Conservation (phyloP, 2,888 invertebrate species). For the Nomada fucata region DNA sequence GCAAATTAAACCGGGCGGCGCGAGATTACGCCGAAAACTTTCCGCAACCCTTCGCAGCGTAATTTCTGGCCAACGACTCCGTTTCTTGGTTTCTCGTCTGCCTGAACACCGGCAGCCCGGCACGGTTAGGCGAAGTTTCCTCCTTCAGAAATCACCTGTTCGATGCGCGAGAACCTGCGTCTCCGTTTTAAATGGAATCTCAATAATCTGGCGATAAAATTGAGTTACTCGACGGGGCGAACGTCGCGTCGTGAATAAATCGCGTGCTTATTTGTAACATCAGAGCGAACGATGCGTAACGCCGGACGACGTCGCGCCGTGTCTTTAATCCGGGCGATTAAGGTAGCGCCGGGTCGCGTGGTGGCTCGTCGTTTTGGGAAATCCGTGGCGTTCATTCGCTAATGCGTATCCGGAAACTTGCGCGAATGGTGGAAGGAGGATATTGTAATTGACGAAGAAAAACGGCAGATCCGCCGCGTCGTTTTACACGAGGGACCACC, state of each 20-base stretch:
- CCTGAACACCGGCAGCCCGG: not conserved
- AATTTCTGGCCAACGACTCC: constrained; percentile 38
- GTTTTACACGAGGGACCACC: not conserved
- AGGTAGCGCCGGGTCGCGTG: constrained; percentile 46
- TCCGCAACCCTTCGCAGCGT: constrained; percentile 29
- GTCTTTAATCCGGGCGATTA: constrained; percentile 52
- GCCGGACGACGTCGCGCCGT: constrained; percentile 5
- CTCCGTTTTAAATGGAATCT: no score
- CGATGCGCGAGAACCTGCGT: not conserved
- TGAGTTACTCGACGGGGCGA: not conserved
- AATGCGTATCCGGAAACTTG: constrained; percentile 67
- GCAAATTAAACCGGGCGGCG: constrained; percentile 63
- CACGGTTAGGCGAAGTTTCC: constrained; percentile 11
- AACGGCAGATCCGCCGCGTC: constrained; percentile 32
- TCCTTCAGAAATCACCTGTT: not conserved
- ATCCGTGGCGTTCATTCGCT: constrained; percentile 71
- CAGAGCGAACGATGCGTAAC: not conserved
- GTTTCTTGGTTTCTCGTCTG: not conserved
- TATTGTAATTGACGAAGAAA: constrained; percentile 63
- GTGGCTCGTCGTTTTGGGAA: constrained; percentile 70
- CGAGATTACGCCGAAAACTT: constrained; percentile 62
- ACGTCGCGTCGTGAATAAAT: not conserved
- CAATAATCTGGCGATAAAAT: no score
- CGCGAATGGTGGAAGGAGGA: constrained; percentile 33
- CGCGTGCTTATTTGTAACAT: not conserved